These are phyloP conservation scores for Hystrix cristata DNA, from an alignment of 2,113 vertebrate species.

Conservation along the genomic window DNA sequence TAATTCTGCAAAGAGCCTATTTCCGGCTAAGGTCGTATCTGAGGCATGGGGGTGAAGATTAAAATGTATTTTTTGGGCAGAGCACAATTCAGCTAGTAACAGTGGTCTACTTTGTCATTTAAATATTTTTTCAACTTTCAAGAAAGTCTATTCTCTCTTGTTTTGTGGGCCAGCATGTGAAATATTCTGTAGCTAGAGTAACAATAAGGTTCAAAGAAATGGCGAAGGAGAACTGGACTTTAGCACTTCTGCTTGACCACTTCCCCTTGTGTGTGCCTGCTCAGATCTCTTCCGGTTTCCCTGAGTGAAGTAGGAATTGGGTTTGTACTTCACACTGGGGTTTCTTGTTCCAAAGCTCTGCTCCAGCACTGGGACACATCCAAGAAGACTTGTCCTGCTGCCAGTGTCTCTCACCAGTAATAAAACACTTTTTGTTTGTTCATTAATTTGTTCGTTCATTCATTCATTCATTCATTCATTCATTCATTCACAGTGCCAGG, in stretches of 20 bases:
- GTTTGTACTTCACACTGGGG: conserved; percentile 4
- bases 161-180: not conserved
- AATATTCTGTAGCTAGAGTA: not conserved
- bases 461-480: too few species aligned
- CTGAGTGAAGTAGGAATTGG: not conserved
- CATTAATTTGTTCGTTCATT: not conserved
- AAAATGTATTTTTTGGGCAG: not conserved
- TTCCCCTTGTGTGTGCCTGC: not conserved
- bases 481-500: not conserved
- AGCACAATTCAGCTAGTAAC: not conserved
- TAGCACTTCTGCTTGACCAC: not conserved
- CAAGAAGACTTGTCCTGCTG: not conserved
- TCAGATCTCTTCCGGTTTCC: not conserved
- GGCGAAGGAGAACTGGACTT: not conserved
- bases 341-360: conserved; percentile 32
- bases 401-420: not conserved
- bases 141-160: not conserved
- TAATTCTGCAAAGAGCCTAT: not conserved
- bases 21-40: conserved; percentile 14
- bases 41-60: not conserved
- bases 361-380: not conserved
- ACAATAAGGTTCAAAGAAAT: conserved; percentile 34
- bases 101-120: not conserved
- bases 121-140: not conserved
- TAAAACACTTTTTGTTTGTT: not conserved